These are phyloP conservation scores for Cheirogaleus medius DNA, from an alignment of 2,113 vertebrate genomes.

Conservation along the genomic window DNA sequence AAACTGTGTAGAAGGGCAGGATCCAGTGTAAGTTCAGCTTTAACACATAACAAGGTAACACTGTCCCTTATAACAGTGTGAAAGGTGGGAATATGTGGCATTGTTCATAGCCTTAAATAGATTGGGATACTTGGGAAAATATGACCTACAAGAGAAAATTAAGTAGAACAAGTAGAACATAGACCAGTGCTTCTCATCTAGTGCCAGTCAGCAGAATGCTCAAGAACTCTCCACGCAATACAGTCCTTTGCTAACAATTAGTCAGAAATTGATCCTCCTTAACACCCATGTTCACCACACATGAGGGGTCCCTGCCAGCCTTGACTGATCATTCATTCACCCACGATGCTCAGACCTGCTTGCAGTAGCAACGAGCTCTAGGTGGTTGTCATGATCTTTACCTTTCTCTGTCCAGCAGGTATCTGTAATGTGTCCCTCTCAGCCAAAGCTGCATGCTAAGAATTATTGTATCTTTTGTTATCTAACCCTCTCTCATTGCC, in stretches of 20 bases:
- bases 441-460: not conserved
- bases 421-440: not conserved
- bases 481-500: not conserved
- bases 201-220: not conserved
- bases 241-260: not conserved
- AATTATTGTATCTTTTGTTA: not conserved
- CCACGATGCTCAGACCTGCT: not conserved
- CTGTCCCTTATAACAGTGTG: not conserved
- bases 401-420: not conserved
- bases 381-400: not conserved
- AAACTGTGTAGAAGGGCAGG: not conserved
- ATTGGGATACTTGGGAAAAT: not conserved
- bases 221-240: not conserved
- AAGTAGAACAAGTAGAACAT: not conserved
- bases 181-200: not conserved
- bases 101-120: not conserved
- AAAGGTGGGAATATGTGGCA: too few species aligned
- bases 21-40: not conserved
- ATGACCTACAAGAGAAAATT: not conserved
- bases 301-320: not conserved
- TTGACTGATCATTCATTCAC: not conserved
- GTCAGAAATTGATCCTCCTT: not conserved
- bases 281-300: not conserved
- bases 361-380: not conserved
- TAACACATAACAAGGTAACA: not conserved